These are phyloP conservation scores for Helostoma temminkii DNA, from an alignment of 2,797 vertebrate species.

Conservation along the genomic window DNA sequence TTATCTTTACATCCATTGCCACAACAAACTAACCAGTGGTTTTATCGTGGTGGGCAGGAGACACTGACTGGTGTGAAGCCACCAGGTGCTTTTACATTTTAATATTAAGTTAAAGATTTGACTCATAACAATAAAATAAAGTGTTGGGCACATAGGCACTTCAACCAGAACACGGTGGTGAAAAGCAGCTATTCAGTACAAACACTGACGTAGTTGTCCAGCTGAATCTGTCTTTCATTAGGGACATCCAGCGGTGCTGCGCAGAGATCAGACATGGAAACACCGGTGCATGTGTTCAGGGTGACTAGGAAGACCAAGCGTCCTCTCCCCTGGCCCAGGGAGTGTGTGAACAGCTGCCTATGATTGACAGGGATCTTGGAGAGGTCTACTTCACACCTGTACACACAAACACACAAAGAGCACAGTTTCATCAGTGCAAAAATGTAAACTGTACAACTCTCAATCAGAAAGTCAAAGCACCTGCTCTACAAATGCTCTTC, in stretches of 20 bases:
- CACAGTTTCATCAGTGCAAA: too few relatives aligned
- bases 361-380: conserved; percentile 79
- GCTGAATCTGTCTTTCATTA: conserved; percentile 82
- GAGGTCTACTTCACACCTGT: conserved; percentile 91
- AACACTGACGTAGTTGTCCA: conserved; percentile 88
- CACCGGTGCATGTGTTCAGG: conserved; percentile 83
- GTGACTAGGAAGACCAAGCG: conserved; percentile 87
- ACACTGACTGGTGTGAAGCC: too few relatives aligned
- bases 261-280: conserved; percentile 90
- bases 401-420: conserved; percentile 27
- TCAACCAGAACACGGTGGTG: background rate
- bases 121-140: background rate
- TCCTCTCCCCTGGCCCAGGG: conserved; percentile 79
- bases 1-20: too few relatives aligned
- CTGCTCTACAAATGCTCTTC: too few relatives aligned
- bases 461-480: background rate
- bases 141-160: background rate
- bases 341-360: conserved; percentile 81
- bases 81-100: too few relatives aligned
- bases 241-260: conserved; percentile 89
- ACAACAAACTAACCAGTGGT: too few relatives aligned
- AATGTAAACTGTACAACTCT: too few relatives aligned
- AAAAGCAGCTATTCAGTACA: background rate
- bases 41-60: too few relatives aligned
- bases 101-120: too few relatives aligned